Evolutionary conservation across 1,140 invertebrate genomes (phyloP).

Genomic region (Heliconius hewitsoni): DNA sequence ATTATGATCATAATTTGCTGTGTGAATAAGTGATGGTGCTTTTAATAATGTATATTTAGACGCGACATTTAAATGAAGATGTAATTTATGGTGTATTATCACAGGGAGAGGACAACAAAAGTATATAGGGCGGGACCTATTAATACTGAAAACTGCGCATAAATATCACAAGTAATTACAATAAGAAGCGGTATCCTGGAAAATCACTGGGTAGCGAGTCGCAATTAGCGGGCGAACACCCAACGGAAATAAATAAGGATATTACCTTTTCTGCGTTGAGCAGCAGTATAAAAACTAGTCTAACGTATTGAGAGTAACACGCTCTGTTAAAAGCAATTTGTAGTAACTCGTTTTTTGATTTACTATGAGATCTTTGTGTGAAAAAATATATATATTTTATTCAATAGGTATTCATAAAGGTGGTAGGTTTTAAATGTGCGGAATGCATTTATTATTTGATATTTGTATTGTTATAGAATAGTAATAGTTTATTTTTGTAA

Average conservation of each 20-base stretch:
- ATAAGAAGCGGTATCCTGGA: conserved; percentile 74
- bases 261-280: conserved; percentile 64
- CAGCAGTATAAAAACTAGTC: conserved; percentile 69
- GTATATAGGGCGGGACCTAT: conserved; percentile 41
- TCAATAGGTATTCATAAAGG: neutral
- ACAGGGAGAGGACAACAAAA: conserved; percentile 41
- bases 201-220: conserved; percentile 73
- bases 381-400: neutral
- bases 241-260: conserved; percentile 79
- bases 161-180: conserved; percentile 75
- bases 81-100: conserved; percentile 41
- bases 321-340: conserved; percentile 38
- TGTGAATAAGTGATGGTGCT: conserved; percentile 42
- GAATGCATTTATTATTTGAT: too few species aligned
- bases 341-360: conserved; percentile 21
- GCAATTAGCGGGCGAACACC: conserved; percentile 76
- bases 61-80: conserved; percentile 37
- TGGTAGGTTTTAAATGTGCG: too few species aligned
- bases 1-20: conserved; percentile 42
- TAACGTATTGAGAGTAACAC: conserved; percentile 49
- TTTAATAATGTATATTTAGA: conserved; percentile 37
- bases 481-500: too few species aligned
- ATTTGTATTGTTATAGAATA: too few species aligned
- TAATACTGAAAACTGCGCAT: conserved; percentile 62
- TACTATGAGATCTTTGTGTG: neutral